These are phyloP conservation scores for Phymorhynchus buccinoides DNA, from an alignment of 1,140 invertebrate genomes.

Conservation along the genomic window DNA sequence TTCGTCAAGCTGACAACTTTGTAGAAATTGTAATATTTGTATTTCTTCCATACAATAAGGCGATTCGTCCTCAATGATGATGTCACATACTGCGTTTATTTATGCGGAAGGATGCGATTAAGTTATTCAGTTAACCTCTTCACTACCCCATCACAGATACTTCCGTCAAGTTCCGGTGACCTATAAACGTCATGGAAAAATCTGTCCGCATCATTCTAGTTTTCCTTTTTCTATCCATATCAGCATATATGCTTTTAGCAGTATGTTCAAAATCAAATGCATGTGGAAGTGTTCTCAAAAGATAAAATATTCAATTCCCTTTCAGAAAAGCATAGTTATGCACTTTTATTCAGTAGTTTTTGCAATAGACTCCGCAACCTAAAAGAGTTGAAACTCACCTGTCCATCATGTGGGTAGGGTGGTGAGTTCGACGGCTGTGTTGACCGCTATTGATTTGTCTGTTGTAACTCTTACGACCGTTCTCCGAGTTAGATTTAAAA, in stretches of 20 bases:
- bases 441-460: not conserved
- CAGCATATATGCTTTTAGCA: not conserved
- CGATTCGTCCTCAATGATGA: too few species aligned
- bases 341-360: not conserved
- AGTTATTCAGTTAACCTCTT: too few species aligned
- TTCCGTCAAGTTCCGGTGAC: too few species aligned
- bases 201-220: not conserved
- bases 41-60: not conserved
- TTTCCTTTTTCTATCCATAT: not conserved
- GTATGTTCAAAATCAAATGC: too few species aligned
- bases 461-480: not conserved
- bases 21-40: too few species aligned
- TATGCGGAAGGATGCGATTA: too few species aligned
- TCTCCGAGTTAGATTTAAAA: not conserved
- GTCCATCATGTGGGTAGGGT: slow-evolving; percentile 26
- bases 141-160: too few species aligned
- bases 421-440: not conserved
- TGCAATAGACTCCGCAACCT: not conserved
- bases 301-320: too few species aligned
- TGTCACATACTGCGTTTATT: too few species aligned
- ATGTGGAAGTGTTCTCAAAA: too few species aligned
- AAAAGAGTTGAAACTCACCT: not conserved
- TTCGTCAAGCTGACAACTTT: too few species aligned
- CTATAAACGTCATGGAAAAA: not conserved
- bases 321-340: too few species aligned